phyloP scores from a whole-genome alignment of 2,113 vertebrate genomes.

The Isurus oxyrinchus region DNA sequence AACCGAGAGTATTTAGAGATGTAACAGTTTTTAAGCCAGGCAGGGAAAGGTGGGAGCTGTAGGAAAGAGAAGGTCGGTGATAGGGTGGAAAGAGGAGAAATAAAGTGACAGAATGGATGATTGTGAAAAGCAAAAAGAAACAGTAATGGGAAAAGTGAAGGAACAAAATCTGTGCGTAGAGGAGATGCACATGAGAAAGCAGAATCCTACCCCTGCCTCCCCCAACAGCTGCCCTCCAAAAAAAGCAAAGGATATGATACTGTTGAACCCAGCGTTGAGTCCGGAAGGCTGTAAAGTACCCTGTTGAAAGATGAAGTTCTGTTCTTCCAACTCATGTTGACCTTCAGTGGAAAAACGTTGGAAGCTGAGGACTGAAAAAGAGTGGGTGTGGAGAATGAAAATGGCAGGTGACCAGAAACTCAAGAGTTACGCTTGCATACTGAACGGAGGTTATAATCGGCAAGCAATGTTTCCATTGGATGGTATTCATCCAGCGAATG shows the following conservation, averaged over 20 bases:
- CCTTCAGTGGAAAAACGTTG: background rate
- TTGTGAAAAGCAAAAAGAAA: background rate
- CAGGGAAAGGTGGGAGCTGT: background rate
- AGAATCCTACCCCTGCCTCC: background rate
- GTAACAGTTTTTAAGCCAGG: background rate
- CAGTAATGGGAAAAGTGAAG: background rate
- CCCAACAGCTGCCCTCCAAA: background rate
- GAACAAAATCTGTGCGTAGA: background rate
- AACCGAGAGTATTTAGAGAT: background rate
- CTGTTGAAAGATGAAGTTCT: background rate
- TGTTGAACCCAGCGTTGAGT: background rate
- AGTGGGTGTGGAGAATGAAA: too few species aligned
- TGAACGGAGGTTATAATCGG: too few species aligned
- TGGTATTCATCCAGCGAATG: background rate
- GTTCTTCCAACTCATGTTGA: background rate
- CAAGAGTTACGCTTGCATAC: too few species aligned
- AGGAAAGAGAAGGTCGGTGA: too few species aligned
- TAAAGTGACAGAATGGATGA: background rate
- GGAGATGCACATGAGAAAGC: background rate
- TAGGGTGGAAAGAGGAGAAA: background rate
- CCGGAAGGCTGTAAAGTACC: background rate
- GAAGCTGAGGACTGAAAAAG: background rate
- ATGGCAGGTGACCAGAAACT: too few species aligned
- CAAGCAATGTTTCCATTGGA: background rate
- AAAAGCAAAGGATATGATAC: background rate